Conservation (phyloP, 2,113 vertebrate genomes). For the Hippolais icterina region DNA sequence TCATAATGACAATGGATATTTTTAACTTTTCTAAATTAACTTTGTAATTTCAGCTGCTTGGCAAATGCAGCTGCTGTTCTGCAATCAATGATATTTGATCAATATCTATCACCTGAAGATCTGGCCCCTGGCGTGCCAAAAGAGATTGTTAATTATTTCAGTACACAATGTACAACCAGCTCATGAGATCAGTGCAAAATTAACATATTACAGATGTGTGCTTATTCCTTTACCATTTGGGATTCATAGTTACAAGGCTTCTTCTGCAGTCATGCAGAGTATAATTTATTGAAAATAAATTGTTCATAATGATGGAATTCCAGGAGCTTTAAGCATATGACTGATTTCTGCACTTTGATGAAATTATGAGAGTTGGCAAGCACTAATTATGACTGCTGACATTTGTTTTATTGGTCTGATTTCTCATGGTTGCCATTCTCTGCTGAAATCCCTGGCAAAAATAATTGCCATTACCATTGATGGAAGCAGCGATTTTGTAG, state of each 20-base stretch:
- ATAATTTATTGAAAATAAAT: background rate
- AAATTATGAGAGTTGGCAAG: background rate
- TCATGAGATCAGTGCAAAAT: background rate
- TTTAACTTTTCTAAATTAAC: background rate
- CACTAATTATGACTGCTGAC: background rate
- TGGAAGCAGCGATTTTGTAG: background rate
- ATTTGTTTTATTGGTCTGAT: conserved; percentile 25
- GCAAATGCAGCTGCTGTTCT: background rate
- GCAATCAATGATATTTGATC: background rate
- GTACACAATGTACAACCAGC: background rate
- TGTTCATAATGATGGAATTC: background rate
- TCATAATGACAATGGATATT: background rate
- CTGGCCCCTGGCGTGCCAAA: background rate
- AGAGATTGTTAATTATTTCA: background rate
- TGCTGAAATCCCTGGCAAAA: background rate
- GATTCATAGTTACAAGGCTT: background rate
- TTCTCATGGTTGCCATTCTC: background rate
- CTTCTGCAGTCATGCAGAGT: background rate
- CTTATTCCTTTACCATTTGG: background rate
- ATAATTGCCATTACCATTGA: background rate
- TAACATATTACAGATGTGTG: background rate
- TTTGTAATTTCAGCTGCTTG: background rate
- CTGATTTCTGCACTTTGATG: background rate
- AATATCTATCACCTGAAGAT: background rate
- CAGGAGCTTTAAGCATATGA: background rate